These are phyloP conservation scores for Rhyzopertha dominica DNA, from an alignment of 1,140 invertebrate species.

Conservation along the genomic window DNA sequence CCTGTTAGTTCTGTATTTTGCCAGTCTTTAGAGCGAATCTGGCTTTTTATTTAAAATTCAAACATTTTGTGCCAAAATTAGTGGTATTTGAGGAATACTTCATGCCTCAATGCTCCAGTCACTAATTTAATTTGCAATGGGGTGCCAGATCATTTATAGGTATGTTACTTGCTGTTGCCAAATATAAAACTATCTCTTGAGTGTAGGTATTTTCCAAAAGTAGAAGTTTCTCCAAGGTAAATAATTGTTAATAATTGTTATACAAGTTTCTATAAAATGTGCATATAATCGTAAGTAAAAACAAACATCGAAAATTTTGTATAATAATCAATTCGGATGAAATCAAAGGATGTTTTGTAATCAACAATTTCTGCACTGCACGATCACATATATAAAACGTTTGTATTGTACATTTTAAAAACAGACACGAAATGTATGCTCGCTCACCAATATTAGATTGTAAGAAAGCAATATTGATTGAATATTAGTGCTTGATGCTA, in stretches of 20 bases:
- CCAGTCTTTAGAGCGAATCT: not conserved
- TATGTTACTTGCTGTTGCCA: slow-evolving; percentile 10
- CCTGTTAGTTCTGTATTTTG: slow-evolving; percentile 2
- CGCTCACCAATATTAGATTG: no score
- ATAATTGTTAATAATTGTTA: no score
- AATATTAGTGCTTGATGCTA: no score
- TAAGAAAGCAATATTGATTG: no score
- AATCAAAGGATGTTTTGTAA: slow-evolving; percentile 4
- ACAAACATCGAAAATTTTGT: slow-evolving; percentile 16
- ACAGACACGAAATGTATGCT: no score
- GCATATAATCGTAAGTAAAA: no score
- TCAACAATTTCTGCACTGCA: slow-evolving; percentile 11
- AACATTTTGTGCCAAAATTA: not conserved
- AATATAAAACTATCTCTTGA: slow-evolving; percentile 5
- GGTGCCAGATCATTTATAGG: slow-evolving; percentile 9
- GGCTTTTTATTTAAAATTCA: not conserved
- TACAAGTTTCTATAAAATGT: no score
- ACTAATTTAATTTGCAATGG: slow-evolving; percentile 3
- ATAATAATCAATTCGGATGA: not conserved
- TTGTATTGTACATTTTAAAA: slow-evolving; percentile 8
- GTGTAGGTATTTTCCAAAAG: not conserved
- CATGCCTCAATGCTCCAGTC: not conserved
- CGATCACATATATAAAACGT: no score
- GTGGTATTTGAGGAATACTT: not conserved
- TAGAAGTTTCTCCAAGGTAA: slow-evolving; percentile 3